A percentile compares a stretch with the other conserved stretches of the same genome.
phyloP scores from a whole-genome alignment of 2,113 vertebrate genomes.

The Nesogale talazaci region DNA sequence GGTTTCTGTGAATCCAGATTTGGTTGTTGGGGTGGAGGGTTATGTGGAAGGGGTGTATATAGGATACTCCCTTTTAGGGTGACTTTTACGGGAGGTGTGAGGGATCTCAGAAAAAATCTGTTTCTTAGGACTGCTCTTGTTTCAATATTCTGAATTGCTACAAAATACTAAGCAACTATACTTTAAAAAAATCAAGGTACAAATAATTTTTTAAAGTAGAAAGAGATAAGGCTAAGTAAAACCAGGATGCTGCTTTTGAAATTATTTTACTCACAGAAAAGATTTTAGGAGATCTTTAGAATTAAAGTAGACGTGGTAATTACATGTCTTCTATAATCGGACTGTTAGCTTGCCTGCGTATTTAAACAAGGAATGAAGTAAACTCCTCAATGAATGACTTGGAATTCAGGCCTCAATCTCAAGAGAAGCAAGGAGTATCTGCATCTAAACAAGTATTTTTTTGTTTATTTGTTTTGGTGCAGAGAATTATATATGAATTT shows the following conservation, averaged over 20 bases:
- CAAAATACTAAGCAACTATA: not conserved
- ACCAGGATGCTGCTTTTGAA: conserved; percentile 1
- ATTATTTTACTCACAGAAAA: conserved; percentile 44
- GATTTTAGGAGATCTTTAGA: conserved; percentile 55
- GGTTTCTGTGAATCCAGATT: no score
- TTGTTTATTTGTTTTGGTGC: conserved; percentile 56
- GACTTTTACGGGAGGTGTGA: not conserved
- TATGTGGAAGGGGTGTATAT: not conserved
- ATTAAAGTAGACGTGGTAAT: conserved; percentile 48
- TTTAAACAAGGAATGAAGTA: conserved; percentile 55
- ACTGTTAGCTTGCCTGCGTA: conserved; percentile 51
- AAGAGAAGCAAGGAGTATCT: not conserved
- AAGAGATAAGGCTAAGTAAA: not conserved
- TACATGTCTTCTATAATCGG: conserved; percentile 50
- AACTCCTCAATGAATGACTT: conserved; percentile 61
- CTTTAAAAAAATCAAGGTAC: not conserved
- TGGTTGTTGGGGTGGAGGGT: no score
- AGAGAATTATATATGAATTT: conserved; percentile 59
- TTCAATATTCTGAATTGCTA: not conserved
- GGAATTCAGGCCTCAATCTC: conserved; percentile 51
- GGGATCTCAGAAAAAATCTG: not conserved
- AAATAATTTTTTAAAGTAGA: no score
- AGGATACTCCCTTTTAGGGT: conserved; percentile 10
- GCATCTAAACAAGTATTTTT: conserved; percentile 37
- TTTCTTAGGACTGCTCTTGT: not conserved